These are phyloP conservation scores for Pseudococcus jackbeardsleyi DNA, from an alignment of 2,888 invertebrate genomes.

Conservation along the genomic window DNA sequence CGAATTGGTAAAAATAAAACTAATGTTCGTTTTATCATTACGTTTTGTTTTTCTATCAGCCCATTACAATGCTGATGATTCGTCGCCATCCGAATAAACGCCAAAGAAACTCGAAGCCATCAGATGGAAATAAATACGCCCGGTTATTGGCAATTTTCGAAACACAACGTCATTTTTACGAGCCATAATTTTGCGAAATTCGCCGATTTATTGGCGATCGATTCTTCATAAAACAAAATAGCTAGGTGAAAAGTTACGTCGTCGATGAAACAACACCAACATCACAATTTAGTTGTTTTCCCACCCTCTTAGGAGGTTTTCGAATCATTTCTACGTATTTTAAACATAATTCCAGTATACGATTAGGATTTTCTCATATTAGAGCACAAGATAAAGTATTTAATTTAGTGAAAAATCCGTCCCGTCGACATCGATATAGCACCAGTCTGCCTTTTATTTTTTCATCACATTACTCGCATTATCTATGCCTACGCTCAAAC, in stretches of 20 bases:
- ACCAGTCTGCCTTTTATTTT: neutral
- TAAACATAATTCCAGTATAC: neutral
- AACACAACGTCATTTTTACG: constrained; percentile 29
- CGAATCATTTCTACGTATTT: constrained; percentile 4
- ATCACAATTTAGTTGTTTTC: neutral
- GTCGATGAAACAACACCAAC: neutral
- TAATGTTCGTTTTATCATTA: neutral
- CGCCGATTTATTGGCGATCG: constrained; percentile 35
- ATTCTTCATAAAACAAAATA: constrained; percentile 50
- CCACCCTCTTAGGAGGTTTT: neutral
- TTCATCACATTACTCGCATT: neutral
- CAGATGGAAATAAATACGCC: constrained; percentile 32
- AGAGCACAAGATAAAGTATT: neutral
- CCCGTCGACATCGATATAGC: neutral
- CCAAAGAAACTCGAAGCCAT: neutral
- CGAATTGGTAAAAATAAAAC: neutral
- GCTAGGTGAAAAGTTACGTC: constrained; percentile 49
- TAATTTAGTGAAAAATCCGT: constrained; percentile 12
- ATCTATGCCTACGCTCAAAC: neutral
- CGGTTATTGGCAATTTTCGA: constrained; percentile 31
- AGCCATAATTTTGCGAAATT: constrained; percentile 43
- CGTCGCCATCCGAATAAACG: neutral
- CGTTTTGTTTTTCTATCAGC: neutral
- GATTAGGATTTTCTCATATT: neutral
- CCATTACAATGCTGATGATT: neutral